Percentiles rank a stretch among this genome's conserved stretches.
Evolutionary conservation across 2,113 vertebrate species (phyloP).

Genomic region (Phrynocephalus versicolor): DNA sequence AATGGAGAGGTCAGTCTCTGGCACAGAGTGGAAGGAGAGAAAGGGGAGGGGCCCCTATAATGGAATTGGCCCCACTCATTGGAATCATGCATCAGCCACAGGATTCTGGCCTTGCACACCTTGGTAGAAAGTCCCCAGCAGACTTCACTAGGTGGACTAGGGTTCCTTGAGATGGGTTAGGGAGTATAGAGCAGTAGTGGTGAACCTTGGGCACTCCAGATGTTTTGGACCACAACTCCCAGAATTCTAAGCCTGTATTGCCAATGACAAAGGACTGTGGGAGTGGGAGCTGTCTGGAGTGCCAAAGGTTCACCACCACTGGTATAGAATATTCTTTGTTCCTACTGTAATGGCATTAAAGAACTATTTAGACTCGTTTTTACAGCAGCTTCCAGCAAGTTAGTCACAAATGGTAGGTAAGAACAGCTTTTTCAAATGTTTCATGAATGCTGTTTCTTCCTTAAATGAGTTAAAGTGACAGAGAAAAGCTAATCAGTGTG

Average conservation of each 20-base stretch:
- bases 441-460: background rate
- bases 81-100: background rate
- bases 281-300: too few relatives aligned
- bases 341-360: conserved; percentile 3
- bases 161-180: background rate
- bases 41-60: background rate
- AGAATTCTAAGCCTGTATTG: too few relatives aligned
- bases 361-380: too few relatives aligned
- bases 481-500: background rate
- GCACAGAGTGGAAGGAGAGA: background rate
- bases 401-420: background rate
- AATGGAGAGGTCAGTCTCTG: background rate
- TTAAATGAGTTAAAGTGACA: background rate
- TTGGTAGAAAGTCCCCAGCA: background rate
- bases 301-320: too few relatives aligned
- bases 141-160: background rate
- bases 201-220: too few relatives aligned
- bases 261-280: too few relatives aligned
- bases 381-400: background rate
- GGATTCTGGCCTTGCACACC: background rate
- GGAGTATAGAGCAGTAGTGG: too few relatives aligned
- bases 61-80: too few relatives aligned
- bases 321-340: background rate
- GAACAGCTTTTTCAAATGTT: background rate
- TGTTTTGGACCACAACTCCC: too few relatives aligned